A percentile compares a stretch with the other conserved stretches of the same genome.
Evolutionary conservation across 1,140 invertebrate species (phyloP).

Genomic region (Riptortus pedestris): DNA sequence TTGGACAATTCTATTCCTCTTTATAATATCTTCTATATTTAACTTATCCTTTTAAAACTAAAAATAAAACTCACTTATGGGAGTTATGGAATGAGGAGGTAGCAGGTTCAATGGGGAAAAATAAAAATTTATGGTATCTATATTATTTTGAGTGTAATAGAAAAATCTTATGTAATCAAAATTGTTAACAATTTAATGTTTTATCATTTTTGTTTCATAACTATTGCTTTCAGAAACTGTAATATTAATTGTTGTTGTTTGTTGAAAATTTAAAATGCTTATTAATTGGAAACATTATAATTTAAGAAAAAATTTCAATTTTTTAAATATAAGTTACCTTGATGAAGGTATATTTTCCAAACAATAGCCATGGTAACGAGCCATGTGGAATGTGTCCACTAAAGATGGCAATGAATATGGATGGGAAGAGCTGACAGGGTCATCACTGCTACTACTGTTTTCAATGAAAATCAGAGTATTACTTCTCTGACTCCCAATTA

Average conservation of each 20-base stretch:
- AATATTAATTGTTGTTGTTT: too few species aligned
- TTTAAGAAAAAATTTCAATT: not conserved
- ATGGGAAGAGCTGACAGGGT: not conserved
- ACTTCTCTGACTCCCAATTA: not conserved
- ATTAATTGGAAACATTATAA: not conserved
- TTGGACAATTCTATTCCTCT: too few species aligned
- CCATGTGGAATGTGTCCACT: not conserved
- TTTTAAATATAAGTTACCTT: not conserved
- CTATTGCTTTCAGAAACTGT: too few species aligned
- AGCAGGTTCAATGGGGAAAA: too few species aligned
- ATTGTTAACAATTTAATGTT: not conserved
- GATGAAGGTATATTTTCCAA: not conserved
- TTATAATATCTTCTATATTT: too few species aligned
- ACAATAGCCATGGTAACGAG: not conserved
- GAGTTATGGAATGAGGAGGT: too few species aligned
- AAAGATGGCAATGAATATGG: not conserved
- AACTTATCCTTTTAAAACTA: too few species aligned
- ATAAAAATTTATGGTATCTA: too few species aligned
- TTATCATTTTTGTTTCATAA: not conserved
- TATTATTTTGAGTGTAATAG: not conserved
- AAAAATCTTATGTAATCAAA: not conserved
- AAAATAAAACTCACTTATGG: too few species aligned
- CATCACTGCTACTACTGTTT: not conserved
- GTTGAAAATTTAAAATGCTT: too few species aligned
- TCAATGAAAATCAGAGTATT: slow-evolving; percentile 1